phyloP scores from a whole-genome alignment of 2,888 invertebrate genomes.

The Aphrophora alni region DNA sequence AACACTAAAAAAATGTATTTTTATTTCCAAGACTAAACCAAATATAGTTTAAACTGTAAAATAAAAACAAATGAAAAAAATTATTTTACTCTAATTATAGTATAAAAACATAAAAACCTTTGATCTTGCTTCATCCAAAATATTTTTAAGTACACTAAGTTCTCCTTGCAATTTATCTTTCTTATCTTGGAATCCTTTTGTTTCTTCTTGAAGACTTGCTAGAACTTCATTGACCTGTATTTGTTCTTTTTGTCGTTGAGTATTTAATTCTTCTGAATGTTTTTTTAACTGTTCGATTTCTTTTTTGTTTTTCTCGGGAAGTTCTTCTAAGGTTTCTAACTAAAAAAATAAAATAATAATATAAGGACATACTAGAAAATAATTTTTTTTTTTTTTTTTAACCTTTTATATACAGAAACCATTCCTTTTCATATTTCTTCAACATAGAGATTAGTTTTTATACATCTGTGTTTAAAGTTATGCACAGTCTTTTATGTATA shows the following conservation, averaged over 20 bases:
- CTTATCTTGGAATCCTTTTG: constrained; percentile 71
- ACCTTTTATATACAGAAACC: too few species aligned
- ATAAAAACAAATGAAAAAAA: constrained; percentile 50
- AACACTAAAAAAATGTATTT: too few species aligned
- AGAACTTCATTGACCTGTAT: constrained; percentile 65
- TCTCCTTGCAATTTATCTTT: constrained; percentile 73
- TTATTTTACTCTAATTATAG: too few species aligned
- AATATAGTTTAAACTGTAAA: too few species aligned
- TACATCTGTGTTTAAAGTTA: too few species aligned
- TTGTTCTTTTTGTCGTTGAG: constrained; percentile 62
- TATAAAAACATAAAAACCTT: constrained; percentile 50
- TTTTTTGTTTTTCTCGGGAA: constrained; percentile 76
- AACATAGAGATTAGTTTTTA: too few species aligned
- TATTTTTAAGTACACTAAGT: constrained; percentile 71
- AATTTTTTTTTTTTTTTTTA: too few species aligned
- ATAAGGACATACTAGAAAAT: too few species aligned
- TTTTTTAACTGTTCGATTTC: constrained; percentile 64
- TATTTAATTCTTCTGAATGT: constrained; percentile 57
- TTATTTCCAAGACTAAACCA: too few species aligned
- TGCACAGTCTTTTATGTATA: too few species aligned
- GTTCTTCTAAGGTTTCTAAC: constrained; percentile 60
- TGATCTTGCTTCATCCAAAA: constrained; percentile 74
- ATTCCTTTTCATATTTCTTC: too few species aligned
- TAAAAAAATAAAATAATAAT: constrained; percentile 42
- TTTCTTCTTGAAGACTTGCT: constrained; percentile 70